Conservation (phyloP, 35 echinoderm and acorn worm species). For the Apostichopus japonicus region DNA sequence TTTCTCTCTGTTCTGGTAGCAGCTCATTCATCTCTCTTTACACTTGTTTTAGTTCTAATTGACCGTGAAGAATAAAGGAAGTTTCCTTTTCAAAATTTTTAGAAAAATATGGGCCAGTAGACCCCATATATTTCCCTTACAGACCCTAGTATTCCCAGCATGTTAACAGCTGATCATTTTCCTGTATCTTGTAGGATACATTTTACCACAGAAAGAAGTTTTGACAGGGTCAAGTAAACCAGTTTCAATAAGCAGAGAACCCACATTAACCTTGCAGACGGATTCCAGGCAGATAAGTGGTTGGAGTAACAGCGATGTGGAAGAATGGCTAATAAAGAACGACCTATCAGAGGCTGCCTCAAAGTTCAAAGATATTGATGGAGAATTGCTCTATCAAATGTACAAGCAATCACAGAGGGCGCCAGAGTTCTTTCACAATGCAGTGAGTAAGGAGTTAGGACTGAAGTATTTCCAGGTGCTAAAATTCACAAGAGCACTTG, state of each 20-base stretch:
- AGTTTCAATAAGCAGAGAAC: background rate
- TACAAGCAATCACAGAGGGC: constrained; percentile 67
- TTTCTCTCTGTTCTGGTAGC: too few relatives aligned
- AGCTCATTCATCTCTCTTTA: too few relatives aligned
- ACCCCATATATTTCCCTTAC: too few relatives aligned
- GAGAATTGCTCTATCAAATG: constrained; percentile 83
- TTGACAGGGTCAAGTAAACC: background rate
- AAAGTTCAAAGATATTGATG: constrained; percentile 59
- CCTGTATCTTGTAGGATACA: background rate
- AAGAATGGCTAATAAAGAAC: constrained; percentile 74
- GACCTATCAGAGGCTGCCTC: constrained; percentile 8
- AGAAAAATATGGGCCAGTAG: background rate
- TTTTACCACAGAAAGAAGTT: constrained; percentile 27
- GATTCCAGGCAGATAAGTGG: background rate
- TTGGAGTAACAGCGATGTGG: constrained; percentile 34
- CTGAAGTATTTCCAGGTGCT: constrained; percentile 68
- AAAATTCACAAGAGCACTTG: constrained; percentile 68
- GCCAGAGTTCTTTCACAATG: constrained; percentile 81
- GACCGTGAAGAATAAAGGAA: too few relatives aligned
- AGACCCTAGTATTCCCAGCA: too few relatives aligned
- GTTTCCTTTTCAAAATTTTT: too few relatives aligned
- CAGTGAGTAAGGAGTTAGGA: constrained; percentile 63
- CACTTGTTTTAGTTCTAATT: too few relatives aligned
- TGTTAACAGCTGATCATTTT: background rate
- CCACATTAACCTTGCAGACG: constrained; percentile 13